A percentile compares a stretch with the other conserved stretches of the same genome.
Evolutionary conservation across 2,888 invertebrate species (phyloP).

Genomic region (Ormia ochracea): DNA sequence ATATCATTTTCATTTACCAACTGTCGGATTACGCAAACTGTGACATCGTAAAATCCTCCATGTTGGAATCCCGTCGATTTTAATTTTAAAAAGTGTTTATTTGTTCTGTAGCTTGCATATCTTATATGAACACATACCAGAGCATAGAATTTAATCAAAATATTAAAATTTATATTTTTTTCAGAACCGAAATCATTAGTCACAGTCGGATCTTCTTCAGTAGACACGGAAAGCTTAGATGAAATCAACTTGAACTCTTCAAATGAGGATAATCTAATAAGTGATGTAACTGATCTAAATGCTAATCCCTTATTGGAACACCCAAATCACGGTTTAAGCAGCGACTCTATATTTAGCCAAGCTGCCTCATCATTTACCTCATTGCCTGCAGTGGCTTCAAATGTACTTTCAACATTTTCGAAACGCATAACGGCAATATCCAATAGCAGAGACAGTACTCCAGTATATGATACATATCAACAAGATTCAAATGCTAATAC

Average conservation of each 20-base stretch:
- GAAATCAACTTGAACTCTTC: conserved; percentile 78
- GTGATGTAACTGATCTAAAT: conserved; percentile 66
- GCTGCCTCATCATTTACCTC: conserved; percentile 78
- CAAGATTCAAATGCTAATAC: conserved; percentile 62
- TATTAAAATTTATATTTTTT: conserved; percentile 35
- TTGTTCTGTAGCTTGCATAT: too few species aligned
- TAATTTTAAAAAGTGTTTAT: too few species aligned
- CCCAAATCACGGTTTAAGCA: conserved; percentile 50
- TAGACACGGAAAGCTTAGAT: conserved; percentile 77
- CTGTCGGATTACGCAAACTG: too few species aligned
- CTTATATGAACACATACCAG: not conserved
- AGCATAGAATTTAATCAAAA: not conserved
- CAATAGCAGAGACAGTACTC: conserved; percentile 65
- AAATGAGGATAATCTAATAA: conserved; percentile 66
- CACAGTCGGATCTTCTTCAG: conserved; percentile 71
- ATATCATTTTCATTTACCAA: too few species aligned
- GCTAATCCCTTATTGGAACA: conserved; percentile 70
- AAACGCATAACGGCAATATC: conserved; percentile 71
- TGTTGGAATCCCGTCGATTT: too few species aligned
- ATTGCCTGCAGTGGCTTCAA: conserved; percentile 80
- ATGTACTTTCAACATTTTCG: conserved; percentile 80
- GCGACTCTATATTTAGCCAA: conserved; percentile 73
- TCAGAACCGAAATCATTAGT: conserved; percentile 73
- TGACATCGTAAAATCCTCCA: too few species aligned
- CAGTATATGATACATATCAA: conserved; percentile 61